Base-by-base conservation (phyloP, 23 tunicate species). In the Clavelina lepadiformis region DNA sequence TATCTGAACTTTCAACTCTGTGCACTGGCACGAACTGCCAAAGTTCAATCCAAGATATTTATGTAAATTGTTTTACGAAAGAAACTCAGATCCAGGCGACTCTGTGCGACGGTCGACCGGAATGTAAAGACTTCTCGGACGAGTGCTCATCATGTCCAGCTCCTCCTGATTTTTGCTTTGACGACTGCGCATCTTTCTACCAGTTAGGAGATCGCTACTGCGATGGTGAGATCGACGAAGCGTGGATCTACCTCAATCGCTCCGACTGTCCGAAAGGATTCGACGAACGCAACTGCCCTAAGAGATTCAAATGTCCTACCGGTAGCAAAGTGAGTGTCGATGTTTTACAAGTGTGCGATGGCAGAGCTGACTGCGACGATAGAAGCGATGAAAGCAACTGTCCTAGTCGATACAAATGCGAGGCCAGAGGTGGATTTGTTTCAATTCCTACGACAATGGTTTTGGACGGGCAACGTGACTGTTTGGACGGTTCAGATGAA, bases 401-500 rank as follows among this genome's bases (percentile, higher is more conserved):
- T 28, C 38, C 56, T 33, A 31, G 46, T 35, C 72, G 41, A 11
- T 29, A 32, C 58, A 32, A 66, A 28, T 66, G 38, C 56, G n/a
- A n/a, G n/a, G 11, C 21, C 29, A 28, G 28, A 33, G 72, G 72
- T 18, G 8, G 11, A 18, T 33, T 33, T 11, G 25, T 28, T 33
- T 66, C 72, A 13, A 63, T 63, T 34, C 50, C 49, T 5, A 5
- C 20, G 21, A 15, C 15, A 6, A 3, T 3, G 23, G 6, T 34
- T 18, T 68, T 72, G 0, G 93, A 84, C 37, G 93, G 82, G 2
- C 41, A 63, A 25, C 22, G 15, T 23, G 93, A 84, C 36, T 84
- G 93, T 38, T 49, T 29, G 20, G 73, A 63, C 51, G 79, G 78
- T 24, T 46, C 44, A 0, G 93, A 84, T 34, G 93, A 84, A 63